Conservation (phyloP, 2,888 invertebrate species). For the Quadriops clusia region DNA sequence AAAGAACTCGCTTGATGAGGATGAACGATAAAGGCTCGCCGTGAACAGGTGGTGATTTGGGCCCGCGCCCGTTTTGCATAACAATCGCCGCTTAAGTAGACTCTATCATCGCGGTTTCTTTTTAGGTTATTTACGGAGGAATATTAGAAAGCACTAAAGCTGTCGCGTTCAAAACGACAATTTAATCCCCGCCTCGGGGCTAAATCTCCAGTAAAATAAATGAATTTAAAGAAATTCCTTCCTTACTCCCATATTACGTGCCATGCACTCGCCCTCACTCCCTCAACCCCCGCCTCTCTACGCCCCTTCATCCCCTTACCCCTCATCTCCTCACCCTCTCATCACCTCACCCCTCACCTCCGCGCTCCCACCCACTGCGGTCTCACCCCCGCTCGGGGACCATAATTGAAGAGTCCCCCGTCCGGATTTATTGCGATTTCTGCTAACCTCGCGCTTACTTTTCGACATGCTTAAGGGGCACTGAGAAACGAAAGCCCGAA, state of each 20-base stretch:
- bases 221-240: conserved; percentile 35
- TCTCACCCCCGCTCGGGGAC: too few relatives aligned
- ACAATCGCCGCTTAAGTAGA: conserved; percentile 37
- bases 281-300: too few relatives aligned
- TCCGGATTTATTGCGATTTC: too few relatives aligned
- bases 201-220: conserved; percentile 35
- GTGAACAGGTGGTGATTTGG: conserved; percentile 37
- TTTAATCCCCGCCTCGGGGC: conserved; percentile 32
- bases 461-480: too few relatives aligned
- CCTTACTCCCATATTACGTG: conserved; percentile 28
- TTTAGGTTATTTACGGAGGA: conserved; percentile 35
- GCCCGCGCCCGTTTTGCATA: conserved; percentile 36
- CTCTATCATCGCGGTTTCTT: conserved; percentile 35
- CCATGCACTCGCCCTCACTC: too few relatives aligned
- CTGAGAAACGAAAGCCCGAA: too few relatives aligned
- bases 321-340: too few relatives aligned
- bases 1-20: conserved; percentile 36
- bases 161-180: conserved; percentile 37
- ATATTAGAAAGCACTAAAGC: conserved; percentile 38
- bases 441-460: too few relatives aligned
- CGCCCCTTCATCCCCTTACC: too few relatives aligned
- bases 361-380: too few relatives aligned
- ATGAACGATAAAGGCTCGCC: conserved; percentile 35
- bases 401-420: too few relatives aligned
- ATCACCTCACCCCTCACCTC: too few relatives aligned